Conservation (phyloP, 2,797 vertebrate genomes). For the Arrhamphus sclerolepis region DNA sequence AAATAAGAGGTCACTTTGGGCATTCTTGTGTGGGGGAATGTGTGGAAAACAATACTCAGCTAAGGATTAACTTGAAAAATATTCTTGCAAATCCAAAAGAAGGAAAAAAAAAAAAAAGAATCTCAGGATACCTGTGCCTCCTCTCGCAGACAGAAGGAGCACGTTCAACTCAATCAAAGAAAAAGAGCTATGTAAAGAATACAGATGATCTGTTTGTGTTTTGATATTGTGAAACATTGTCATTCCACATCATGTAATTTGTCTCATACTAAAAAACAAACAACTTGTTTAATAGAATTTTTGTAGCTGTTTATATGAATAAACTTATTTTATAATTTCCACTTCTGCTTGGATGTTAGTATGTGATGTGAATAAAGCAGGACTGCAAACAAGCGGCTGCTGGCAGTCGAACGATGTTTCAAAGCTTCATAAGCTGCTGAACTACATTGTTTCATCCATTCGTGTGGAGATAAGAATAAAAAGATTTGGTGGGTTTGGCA, state of each 20-base stretch:
- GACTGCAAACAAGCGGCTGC: background rate
- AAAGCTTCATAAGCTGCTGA: no score
- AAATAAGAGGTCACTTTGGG: slow-evolving; percentile 59
- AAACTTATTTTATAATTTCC: slow-evolving; percentile 76
- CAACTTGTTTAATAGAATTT: slow-evolving; percentile 60
- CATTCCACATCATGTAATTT: slow-evolving; percentile 43
- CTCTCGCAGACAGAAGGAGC: slow-evolving; percentile 49
- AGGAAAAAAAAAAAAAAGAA: slow-evolving; percentile 25
- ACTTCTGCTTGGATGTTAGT: slow-evolving; percentile 22
- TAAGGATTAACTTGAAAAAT: slow-evolving; percentile 32
- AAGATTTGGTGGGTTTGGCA: background rate
- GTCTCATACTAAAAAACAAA: slow-evolving; percentile 41
- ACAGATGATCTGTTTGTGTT: slow-evolving; percentile 60
- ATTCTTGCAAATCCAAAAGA: slow-evolving; percentile 42
- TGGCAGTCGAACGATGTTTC: no score
- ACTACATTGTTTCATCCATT: background rate
- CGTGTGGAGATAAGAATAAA: background rate
- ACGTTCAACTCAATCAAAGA: slow-evolving; percentile 39
- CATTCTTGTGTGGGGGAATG: slow-evolving; percentile 47
- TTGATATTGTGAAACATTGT: slow-evolving; percentile 71
- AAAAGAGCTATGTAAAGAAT: slow-evolving; percentile 49
- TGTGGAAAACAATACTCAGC: slow-evolving; percentile 31
- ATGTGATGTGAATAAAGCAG: background rate
- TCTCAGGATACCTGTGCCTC: slow-evolving; percentile 73
- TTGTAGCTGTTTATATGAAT: slow-evolving; percentile 78